Evolutionary conservation across 2,113 vertebrate genomes (phyloP).

Genomic region (Orthochromis indermauri): DNA sequence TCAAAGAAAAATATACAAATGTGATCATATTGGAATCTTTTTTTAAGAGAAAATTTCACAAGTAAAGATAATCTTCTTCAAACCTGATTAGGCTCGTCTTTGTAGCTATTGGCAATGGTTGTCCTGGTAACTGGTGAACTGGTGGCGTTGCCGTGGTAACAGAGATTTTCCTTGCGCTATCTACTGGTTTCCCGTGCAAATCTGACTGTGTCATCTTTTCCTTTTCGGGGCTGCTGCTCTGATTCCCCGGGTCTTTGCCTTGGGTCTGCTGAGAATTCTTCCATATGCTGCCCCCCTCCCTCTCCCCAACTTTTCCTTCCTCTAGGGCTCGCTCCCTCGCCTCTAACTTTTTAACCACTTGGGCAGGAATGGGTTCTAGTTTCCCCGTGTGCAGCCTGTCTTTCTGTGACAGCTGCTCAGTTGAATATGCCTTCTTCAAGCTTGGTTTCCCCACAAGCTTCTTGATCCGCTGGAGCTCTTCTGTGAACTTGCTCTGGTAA

Average conservation of each 20-base stretch:
- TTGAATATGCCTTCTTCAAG: slow-evolving; percentile 67
- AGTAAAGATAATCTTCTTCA: slow-evolving; percentile 2
- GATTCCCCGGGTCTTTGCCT: neutral
- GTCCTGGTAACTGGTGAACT: slow-evolving; percentile 60
- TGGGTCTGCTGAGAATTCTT: neutral
- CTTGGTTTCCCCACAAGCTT: slow-evolving; percentile 69
- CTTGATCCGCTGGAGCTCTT: slow-evolving; percentile 88
- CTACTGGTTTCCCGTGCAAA: neutral
- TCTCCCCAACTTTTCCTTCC: neutral
- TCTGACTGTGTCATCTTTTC: neutral
- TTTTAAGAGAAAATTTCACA: neutral
- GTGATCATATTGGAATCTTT: neutral
- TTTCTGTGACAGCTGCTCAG: slow-evolving; percentile 67
- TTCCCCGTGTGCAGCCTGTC: slow-evolving; percentile 29
- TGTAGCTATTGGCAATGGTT: slow-evolving; percentile 51
- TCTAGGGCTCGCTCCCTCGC: slow-evolving; percentile 36
- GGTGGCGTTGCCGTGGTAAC: slow-evolving; percentile 57
- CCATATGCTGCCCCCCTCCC: neutral
- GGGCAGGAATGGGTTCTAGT: slow-evolving; percentile 49
- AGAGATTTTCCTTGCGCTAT: neutral
- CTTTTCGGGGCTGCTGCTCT: neutral
- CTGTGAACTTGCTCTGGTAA: slow-evolving; percentile 84
- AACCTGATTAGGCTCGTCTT: slow-evolving; percentile 46
- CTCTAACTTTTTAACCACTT: slow-evolving; percentile 60
- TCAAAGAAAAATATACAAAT: neutral